phyloP scores from a whole-genome alignment of 2,113 vertebrate species.

The Plotosus lineatus region DNA sequence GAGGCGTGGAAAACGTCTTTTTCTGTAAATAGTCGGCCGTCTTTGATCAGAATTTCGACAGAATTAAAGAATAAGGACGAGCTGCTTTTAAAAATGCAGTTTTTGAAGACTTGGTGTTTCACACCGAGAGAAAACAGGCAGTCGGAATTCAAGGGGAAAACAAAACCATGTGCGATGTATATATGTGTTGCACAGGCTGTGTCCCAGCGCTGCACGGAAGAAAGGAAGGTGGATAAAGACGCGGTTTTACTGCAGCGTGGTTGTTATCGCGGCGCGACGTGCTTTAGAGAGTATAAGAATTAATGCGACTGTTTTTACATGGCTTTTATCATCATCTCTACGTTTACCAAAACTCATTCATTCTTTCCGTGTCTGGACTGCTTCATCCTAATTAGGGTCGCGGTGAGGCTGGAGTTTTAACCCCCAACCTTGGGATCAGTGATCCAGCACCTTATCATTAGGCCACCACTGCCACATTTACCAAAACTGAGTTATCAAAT shows the following conservation, averaged over 20 bases:
- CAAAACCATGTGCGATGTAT: conserved; percentile 43
- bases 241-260: not conserved
- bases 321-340: no score
- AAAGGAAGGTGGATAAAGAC: conserved; percentile 1
- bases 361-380: no score
- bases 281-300: no score
- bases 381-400: no score
- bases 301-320: no score
- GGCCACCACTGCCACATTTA: no score
- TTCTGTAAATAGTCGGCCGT: not conserved
- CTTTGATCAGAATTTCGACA: not conserved
- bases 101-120: conserved; percentile 9
- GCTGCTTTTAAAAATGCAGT: not conserved
- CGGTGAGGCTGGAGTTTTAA: no score
- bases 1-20: not conserved
- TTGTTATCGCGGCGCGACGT: no score
- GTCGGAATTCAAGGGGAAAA: conserved; percentile 34
- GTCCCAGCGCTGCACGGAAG: conserved; percentile 22
- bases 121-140: conserved; percentile 39
- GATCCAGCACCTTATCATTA: no score
- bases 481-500: no score
- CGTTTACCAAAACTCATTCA: no score
- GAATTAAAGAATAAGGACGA: not conserved
- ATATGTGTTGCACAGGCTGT: conserved; percentile 39
- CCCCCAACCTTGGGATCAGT: no score